phyloP scores from a whole-genome alignment of 2,888 invertebrate genomes.

The Pterobdella sp. region DNA sequence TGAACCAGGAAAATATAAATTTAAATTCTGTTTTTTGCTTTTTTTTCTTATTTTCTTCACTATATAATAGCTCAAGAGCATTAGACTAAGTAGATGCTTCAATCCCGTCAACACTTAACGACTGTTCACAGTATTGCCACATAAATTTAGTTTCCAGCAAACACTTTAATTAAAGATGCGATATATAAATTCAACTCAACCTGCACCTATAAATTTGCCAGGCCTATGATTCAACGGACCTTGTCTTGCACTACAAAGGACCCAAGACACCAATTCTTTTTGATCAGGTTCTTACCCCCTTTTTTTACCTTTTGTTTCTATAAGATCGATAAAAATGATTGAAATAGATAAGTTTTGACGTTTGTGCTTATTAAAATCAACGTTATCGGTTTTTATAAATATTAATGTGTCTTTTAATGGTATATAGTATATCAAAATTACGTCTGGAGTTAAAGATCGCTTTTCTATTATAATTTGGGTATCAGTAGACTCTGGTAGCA shows the following conservation, averaged over 20 bases:
- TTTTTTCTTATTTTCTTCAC: not conserved
- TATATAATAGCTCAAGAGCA: not conserved
- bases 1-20: too few species aligned
- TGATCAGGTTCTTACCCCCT: conserved; percentile 65
- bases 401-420: not conserved
- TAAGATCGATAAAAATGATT: not conserved
- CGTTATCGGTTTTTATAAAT: not conserved
- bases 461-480: too few species aligned
- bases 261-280: conserved; percentile 74
- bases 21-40: conserved; percentile 9
- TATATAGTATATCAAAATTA: too few species aligned
- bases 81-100: not conserved
- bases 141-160: too few species aligned
- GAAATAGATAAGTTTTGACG: not conserved
- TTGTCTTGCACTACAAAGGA: conserved; percentile 74
- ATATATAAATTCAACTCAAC: too few species aligned
- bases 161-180: too few species aligned
- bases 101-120: not conserved
- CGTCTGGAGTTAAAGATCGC: too few species aligned
- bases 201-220: conserved; percentile 34
- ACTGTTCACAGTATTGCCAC: too few species aligned
- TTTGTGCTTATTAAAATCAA: not conserved
- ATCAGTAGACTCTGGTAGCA: too few species aligned
- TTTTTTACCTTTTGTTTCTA: not conserved
- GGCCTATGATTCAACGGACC: conserved; percentile 78